Percentiles rank a stretch among this genome's conserved stretches.
phyloP scores from a whole-genome alignment of 2,113 vertebrate genomes.

The Scytalopus superciliaris region DNA sequence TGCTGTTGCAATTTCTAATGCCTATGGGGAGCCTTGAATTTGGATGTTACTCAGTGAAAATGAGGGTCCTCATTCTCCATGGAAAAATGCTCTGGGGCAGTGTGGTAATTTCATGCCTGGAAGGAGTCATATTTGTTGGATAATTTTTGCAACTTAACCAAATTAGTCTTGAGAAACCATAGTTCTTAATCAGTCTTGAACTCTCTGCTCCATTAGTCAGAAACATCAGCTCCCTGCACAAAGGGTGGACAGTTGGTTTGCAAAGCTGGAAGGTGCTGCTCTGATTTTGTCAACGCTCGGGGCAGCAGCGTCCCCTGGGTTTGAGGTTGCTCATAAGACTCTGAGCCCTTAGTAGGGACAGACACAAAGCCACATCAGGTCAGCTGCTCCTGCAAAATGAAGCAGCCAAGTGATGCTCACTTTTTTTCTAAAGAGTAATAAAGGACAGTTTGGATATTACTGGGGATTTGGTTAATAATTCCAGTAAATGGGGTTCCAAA shows the following conservation, averaged over 20 bases:
- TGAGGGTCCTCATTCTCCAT: not conserved
- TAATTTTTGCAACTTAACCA: not conserved
- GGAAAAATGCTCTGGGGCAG: not conserved
- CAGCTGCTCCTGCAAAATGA: not conserved
- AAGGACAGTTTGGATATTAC: not conserved
- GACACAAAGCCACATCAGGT: not conserved
- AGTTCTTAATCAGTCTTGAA: not conserved
- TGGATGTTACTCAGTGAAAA: not conserved
- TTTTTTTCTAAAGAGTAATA: not conserved
- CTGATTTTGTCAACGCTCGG: fast-evolving
- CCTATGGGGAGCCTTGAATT: not conserved
- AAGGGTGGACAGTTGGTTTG: not conserved
- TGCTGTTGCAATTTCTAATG: not conserved
- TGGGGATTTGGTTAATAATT: not conserved
- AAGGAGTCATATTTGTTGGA: not conserved
- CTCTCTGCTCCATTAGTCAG: not conserved
- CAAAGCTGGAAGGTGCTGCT: not conserved
- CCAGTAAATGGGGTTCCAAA: not conserved
- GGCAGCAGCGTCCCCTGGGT: not conserved
- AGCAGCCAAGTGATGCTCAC: not conserved
- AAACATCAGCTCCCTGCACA: not conserved
- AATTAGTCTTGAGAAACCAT: conserved; percentile 11
- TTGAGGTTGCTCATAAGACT: not conserved
- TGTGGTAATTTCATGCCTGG: conserved; percentile 42
- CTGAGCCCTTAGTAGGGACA: not conserved